Conservation (phyloP, 2,113 vertebrate genomes). For the Apteryx mantelli region DNA sequence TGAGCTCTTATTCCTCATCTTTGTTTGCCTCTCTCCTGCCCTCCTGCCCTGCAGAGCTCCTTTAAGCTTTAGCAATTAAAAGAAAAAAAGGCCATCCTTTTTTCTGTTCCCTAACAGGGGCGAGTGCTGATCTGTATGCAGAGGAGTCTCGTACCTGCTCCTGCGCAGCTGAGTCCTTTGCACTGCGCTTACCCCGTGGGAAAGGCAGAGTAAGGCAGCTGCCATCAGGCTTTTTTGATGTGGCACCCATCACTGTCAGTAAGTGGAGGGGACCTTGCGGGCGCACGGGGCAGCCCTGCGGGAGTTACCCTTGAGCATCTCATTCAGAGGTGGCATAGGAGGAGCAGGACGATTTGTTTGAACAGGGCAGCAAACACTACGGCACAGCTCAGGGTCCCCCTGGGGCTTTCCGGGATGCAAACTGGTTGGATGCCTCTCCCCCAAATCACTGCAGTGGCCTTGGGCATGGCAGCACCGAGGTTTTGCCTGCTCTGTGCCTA, state of each 20-base stretch:
- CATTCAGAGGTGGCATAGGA: neutral
- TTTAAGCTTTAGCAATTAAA: neutral
- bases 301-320: neutral
- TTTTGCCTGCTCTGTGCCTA: neutral
- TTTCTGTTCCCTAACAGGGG: neutral
- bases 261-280: neutral
- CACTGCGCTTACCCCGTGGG: neutral
- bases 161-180: neutral
- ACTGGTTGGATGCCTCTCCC: accelerated
- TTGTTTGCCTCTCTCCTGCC: accelerated
- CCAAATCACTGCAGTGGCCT: neutral
- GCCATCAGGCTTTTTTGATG: accelerated
- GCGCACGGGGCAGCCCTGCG: neutral
- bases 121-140: neutral
- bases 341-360: neutral
- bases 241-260: neutral
- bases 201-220: neutral
- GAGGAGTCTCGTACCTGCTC: neutral
- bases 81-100: neutral
- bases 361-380: accelerated
- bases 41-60: neutral
- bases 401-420: neutral
- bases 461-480: neutral
- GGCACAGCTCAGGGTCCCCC: neutral
- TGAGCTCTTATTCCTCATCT: neutral